Evolutionary conservation across 2,797 vertebrate genomes (phyloP).

Genomic region (Sebastes oblongus): DNA sequence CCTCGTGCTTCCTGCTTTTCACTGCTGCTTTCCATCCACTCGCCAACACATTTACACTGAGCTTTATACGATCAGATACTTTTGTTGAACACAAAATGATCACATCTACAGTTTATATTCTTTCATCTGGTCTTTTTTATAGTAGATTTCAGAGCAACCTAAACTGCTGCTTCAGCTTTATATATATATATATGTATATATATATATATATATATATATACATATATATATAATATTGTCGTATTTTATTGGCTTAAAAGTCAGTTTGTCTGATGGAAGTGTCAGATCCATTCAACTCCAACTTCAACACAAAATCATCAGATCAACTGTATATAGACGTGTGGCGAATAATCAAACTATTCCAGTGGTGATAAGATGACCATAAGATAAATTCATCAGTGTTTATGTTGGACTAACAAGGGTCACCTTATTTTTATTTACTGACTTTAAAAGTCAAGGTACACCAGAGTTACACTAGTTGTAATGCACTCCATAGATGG

Average conservation of each 20-base stretch:
- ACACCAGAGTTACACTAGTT: neutral
- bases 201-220: no score
- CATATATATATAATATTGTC: no score
- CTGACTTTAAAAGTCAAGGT: neutral
- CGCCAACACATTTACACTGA: neutral
- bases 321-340: neutral
- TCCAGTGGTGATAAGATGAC: neutral
- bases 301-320: neutral
- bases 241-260: no score
- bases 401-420: neutral
- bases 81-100: neutral
- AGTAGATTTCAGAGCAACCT: neutral
- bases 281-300: neutral
- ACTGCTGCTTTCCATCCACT: neutral
- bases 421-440: neutral
- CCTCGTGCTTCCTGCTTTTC: neutral
- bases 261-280: no score
- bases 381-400: neutral
- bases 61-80: neutral
- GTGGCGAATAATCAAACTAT: accelerated
- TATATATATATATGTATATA: no score
- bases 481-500: neutral
- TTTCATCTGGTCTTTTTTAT: neutral
- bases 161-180: neutral
- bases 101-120: neutral